Base-by-base conservation (phyloP, 2,797 vertebrate genomes). In the Clarias fuscus region DNA sequence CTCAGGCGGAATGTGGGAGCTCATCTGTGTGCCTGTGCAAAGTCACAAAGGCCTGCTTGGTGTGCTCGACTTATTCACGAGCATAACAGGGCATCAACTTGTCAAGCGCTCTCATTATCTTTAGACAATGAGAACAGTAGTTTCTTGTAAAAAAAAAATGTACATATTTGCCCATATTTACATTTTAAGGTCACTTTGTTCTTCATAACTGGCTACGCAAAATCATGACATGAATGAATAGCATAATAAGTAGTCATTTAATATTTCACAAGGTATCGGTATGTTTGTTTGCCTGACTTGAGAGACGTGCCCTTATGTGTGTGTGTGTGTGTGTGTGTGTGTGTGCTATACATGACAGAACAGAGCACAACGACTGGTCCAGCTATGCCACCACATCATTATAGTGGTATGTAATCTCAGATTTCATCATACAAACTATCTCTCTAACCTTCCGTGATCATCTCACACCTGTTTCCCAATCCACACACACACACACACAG, bases 381-480 rank as follows among this genome's bases (percentile, higher is more conserved):
- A 75, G 87, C 62, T 27, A 33, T 10, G 79, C 70, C 90, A 90
- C 88, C 90, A 89, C 88, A 30, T 93, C 93, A 91, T 88, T 90
- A 91, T 89, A 8, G 0, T 64, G 70, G 64, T 85, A 89, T 89
- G 90, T 89, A 79, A 84, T 88, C 90, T 88, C 64, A 87, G 89
- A 89, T 90, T 90, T 93, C 91, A 62, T 84, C 91, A 75, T 86
- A 90, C 90, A 91, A 90, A 85, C 91, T 88, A 78, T 86, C 85
- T 84, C 70, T 89, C 75, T 40, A 85, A 68, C 84, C 89, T 56
- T 7, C 68, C 40, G 64, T 90, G 91, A 88, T 90, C 86, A 85
- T 77, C 75, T 86, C 85, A 88, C 87, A 91, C 91, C 93, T 91
- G 87, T 91, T 89, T 90, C 62, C 82, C 92, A 91, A 88, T 56